Base-by-base conservation (phyloP, 2,888 invertebrate genomes). In the Thymelicus lineola region DNA sequence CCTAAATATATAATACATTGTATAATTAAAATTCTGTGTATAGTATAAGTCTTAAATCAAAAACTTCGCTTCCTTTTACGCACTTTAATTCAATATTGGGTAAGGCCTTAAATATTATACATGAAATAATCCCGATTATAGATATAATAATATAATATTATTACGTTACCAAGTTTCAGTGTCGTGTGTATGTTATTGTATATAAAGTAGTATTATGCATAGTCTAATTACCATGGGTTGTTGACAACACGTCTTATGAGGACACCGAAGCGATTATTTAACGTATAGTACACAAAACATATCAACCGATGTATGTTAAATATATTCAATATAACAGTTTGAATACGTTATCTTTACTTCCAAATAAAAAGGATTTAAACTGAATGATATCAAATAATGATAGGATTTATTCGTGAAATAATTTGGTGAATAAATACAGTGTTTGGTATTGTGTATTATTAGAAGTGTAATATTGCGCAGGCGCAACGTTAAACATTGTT, bases 281-380 rank as follows among this genome's bases (percentile, higher is more conserved):
- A 86, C 86, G 79, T 87, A 89, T 91, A 91, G 89, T 91, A 92
- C 90, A 92, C 89, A 82, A 89, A 88, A 93, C 93, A 93, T 93
- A 93, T 92, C 93, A 93, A 86, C 80, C 76, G 80, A 86, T 82
- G 80, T 86, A 82, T 81, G 80, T 82, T 84, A 77, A 62, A 64
- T 20, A 66, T 58, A 66, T 28, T 38, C 46, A 55, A 63, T 9
- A 62, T 15, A 35, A 28, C 45, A 35, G 10, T 50, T 38, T 63
- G 48, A 63, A 63, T 12, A 14, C 48, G 1, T 36, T 63, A 63
- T 14, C 48, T 63, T 63, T 50, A 36, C 50, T 48, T 35, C n/a
- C 15, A 38, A n/a, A 58, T 10, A 12, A 42, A 10, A 38, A 38
- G 58, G 38, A n/a, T 20, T 12, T 20, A 7, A 46, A 17, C 50